Evolutionary conservation across 2,113 vertebrate genomes (phyloP).

Genomic region (Xenopus tropicalis): UCB_Xtro_10.0 CM004444.2:109437501-109438000

Average conservation of each 20-base stretch:
- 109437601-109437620: background rate
- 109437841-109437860: no score
- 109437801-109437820: no score
- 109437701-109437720: slow-evolving; percentile 7
- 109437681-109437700: slow-evolving; percentile 11
- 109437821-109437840: no score
- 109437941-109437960: no score
- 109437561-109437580: background rate
- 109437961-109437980: no score
- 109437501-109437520: no score
- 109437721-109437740: background rate
- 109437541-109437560: background rate
- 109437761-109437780: background rate
- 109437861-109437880: no score
- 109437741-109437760: slow-evolving; percentile 3
- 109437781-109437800: background rate
- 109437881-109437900: no score
- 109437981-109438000: no score
- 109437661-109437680: slow-evolving; percentile 5
- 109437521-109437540: no score
- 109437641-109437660: slow-evolving; percentile 4
- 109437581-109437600: background rate
- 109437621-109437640: background rate
- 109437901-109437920: no score
- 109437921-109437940: no score